Evolutionary conservation across 2,797 vertebrate genomes (phyloP), one percentile per base, ranked within the genome.

Genomic region (Geotria australis): DNA sequence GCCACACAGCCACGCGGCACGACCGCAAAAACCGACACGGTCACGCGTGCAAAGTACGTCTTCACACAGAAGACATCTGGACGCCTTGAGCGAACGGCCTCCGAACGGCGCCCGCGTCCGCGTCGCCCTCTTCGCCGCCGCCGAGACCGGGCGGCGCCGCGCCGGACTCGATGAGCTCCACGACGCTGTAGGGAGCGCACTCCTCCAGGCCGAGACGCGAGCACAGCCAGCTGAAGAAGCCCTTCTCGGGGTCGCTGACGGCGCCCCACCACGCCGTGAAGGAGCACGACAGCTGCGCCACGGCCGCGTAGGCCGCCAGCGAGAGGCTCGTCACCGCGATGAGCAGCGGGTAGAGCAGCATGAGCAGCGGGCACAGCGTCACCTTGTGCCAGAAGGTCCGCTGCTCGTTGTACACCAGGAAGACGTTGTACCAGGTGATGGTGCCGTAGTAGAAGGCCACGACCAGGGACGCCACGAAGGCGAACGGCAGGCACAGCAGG

Each of bases 371-470:
- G 62, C 91, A 98, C 61, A 79, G 74, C 1, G 81, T 86, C 38
- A 98, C 83, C 74, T 98, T 96, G 69, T 98, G 91, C 83, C 85
- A 96, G 70, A 98, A 98, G 63, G 89, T 94, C 74, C 89, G 80
- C 63, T 98, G 85, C 69, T 98, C 91, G 1, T 96, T 98, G 73
- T 95, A 98, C 58, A 98, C 89, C 62, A 98, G 73, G 70, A 98
- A 98, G 60, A 98, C 79, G 15, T 91, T 98, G 68, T 98, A 98
- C 91, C 91, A 98, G 60, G 91, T 89, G 67, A 98, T 83, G 2
- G 91, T 96, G 65, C 85, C 91, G 2, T 94, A 98, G 72, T 93
- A 96, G 71, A 98, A 98, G 9, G 88, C 93, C 60, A 88, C 82
- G 60, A 98, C 74, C 1, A 98, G 95, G 46, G 91, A 84, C 59